These are phyloP conservation scores for Mycogona germanica DNA, from an alignment of 2,888 invertebrate species.

Conservation along the genomic window DNA sequence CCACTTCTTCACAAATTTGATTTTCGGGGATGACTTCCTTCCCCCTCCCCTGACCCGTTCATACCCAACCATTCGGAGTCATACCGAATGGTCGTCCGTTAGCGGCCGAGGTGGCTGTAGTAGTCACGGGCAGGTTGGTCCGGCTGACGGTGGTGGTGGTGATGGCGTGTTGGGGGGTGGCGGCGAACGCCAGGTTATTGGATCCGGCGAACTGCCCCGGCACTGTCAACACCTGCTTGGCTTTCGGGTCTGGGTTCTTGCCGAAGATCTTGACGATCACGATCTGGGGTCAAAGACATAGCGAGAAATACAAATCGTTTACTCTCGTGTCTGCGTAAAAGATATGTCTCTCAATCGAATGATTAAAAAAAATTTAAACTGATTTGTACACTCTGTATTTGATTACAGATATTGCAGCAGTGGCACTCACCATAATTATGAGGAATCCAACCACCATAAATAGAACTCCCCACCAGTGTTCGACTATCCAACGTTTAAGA, in stretches of 20 bases:
- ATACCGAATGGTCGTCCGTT: conserved; percentile 19
- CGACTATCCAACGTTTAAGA: conserved; percentile 71
- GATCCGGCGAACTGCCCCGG: conserved; percentile 15
- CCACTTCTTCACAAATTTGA: too few relatives aligned
- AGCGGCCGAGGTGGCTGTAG: conserved; percentile 14
- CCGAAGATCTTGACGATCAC: conserved; percentile 22
- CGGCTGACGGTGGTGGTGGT: conserved; percentile 20
- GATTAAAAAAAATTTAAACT: too few relatives aligned
- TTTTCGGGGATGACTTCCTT: too few relatives aligned
- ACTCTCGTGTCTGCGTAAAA: neutral
- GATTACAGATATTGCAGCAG: too few relatives aligned
- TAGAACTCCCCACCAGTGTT: conserved; percentile 83
- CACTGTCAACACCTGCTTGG: conserved; percentile 18
- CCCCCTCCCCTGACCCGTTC: too few relatives aligned
- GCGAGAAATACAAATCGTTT: neutral
- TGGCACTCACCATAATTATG: conserved; percentile 56
- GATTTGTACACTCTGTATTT: too few relatives aligned
- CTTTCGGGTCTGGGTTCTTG: conserved; percentile 21
- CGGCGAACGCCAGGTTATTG: conserved; percentile 19
- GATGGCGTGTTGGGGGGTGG: conserved; percentile 21
- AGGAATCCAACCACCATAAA: conserved; percentile 60
- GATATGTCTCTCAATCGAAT: neutral
- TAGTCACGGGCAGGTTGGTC: conserved; percentile 19
- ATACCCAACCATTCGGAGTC: conserved; percentile 23
- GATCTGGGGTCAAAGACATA: conserved; percentile 14